These are phyloP conservation scores for Mionectes macconnelli DNA, from an alignment of 2,113 vertebrate species.

Conservation along the genomic window DNA sequence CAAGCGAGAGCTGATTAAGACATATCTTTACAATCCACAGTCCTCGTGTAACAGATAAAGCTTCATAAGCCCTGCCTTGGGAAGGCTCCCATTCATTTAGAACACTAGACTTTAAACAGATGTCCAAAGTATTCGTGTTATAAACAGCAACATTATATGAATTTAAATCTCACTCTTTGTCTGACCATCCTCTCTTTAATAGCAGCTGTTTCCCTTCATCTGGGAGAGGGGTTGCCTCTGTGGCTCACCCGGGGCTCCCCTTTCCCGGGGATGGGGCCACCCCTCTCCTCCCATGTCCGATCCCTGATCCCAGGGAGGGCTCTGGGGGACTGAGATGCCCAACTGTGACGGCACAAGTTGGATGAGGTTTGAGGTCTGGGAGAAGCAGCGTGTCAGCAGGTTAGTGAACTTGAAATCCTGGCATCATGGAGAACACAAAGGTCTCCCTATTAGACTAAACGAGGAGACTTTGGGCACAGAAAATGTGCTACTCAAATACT, in stretches of 20 bases:
- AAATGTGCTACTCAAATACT: not conserved
- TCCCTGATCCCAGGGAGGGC: not conserved
- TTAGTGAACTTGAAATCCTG: not conserved
- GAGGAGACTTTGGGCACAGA: accelerated
- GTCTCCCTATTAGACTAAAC: not conserved
- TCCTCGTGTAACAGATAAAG: not conserved
- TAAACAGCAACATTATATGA: slow-evolving; percentile 56
- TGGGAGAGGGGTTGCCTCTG: not conserved
- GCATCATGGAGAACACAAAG: not conserved
- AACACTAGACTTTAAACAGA: slow-evolving; percentile 58
- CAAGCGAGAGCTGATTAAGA: slow-evolving; percentile 52
- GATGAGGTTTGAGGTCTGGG: not conserved
- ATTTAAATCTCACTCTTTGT: slow-evolving; percentile 68
- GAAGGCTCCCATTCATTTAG: slow-evolving; percentile 50
- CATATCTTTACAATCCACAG: slow-evolving; percentile 27
- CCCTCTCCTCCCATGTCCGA: not conserved
- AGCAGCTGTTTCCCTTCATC: slow-evolving; percentile 42
- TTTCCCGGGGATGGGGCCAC: not conserved
- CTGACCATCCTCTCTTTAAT: not conserved
- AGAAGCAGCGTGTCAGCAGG: not conserved
- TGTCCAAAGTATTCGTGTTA: slow-evolving; percentile 57
- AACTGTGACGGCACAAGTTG: not conserved
- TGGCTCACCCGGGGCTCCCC: not conserved
- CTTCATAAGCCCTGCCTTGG: slow-evolving; percentile 20
- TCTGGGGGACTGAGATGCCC: not conserved